Percentiles rank a stretch among this genome's conserved stretches.
Conservation (phyloP, 2,888 invertebrate genomes). For the Agrochola lychnidis region DNA sequence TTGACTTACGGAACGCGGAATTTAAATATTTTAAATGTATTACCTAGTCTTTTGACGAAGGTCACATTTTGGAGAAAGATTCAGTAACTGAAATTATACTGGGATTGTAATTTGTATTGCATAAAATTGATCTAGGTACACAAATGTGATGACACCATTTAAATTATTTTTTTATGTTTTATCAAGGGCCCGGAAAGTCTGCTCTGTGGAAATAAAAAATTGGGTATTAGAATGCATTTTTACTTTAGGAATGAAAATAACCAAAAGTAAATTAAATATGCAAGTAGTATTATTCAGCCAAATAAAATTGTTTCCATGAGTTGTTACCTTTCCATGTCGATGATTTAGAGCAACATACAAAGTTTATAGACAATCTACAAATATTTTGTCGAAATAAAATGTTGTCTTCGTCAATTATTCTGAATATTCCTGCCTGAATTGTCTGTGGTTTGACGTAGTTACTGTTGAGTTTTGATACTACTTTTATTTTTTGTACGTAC, state of each 20-base stretch:
- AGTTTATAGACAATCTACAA: constrained; percentile 15
- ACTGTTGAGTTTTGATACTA: constrained; percentile 51
- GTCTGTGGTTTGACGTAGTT: constrained; percentile 33
- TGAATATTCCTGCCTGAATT: constrained; percentile 37
- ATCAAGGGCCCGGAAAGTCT: constrained; percentile 23
- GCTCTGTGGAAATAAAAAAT: constrained; percentile 19
- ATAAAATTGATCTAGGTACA: neutral
- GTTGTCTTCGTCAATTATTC: constrained; percentile 18
- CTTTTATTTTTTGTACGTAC: constrained; percentile 50
- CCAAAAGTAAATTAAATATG: constrained; percentile 51
- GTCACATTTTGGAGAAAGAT: constrained; percentile 25
- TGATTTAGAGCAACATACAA: constrained; percentile 14
- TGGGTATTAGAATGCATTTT: constrained; percentile 47
- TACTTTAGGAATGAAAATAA: constrained; percentile 29
- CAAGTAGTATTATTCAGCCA: constrained; percentile 57
- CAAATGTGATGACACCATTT: neutral
- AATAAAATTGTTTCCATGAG: constrained; percentile 40
- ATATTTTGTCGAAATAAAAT: constrained; percentile 9
- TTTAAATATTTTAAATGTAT: constrained; percentile 9
- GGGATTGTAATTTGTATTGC: constrained; percentile 2
- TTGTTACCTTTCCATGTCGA: constrained; percentile 25
- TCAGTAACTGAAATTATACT: constrained; percentile 4
- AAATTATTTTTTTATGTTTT: constrained; percentile 10
- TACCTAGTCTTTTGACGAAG: constrained; percentile 17
- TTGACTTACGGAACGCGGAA: neutral